phyloP scores from a whole-genome alignment of 1,140 invertebrate genomes.

The Diabrotica virgifera region DNA sequence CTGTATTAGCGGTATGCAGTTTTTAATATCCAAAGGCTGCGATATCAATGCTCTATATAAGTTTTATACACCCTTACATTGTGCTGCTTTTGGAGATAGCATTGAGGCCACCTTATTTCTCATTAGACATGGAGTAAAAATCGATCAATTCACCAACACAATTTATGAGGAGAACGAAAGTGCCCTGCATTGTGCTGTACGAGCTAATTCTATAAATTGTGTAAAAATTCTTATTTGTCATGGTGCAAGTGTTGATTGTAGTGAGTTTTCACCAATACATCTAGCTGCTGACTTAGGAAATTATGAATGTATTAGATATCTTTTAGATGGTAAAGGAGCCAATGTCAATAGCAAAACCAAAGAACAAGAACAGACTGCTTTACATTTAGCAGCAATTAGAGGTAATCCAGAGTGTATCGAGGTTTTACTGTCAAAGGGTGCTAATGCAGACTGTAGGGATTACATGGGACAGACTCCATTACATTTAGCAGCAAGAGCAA shows the following conservation, averaged over 20 bases:
- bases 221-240: slow-evolving; percentile 65
- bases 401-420: slow-evolving; percentile 69
- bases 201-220: slow-evolving; percentile 69
- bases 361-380: slow-evolving; percentile 67
- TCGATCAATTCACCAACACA: slow-evolving; percentile 49
- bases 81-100: slow-evolving; percentile 75
- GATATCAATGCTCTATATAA: slow-evolving; percentile 64
- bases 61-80: slow-evolving; percentile 72
- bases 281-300: slow-evolving; percentile 72
- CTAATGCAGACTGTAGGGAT: slow-evolving; percentile 66
- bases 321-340: slow-evolving; percentile 63
- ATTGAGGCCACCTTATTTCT: slow-evolving; percentile 67
- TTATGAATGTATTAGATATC: slow-evolving; percentile 61
- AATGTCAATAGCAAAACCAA: slow-evolving; percentile 60
- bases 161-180: slow-evolving; percentile 67
- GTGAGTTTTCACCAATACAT: slow-evolving; percentile 69
- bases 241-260: slow-evolving; percentile 61
- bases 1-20: slow-evolving; percentile 63
- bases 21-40: slow-evolving; percentile 63
- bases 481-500: slow-evolving; percentile 71
- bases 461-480: slow-evolving; percentile 72
- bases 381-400: slow-evolving; percentile 77
- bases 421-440: slow-evolving; percentile 66
- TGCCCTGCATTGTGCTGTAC: slow-evolving; percentile 70
- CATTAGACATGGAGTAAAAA: slow-evolving; percentile 61